phyloP scores from a whole-genome alignment of 2,797 vertebrate species.

The Melanotaenia boesemani region DNA sequence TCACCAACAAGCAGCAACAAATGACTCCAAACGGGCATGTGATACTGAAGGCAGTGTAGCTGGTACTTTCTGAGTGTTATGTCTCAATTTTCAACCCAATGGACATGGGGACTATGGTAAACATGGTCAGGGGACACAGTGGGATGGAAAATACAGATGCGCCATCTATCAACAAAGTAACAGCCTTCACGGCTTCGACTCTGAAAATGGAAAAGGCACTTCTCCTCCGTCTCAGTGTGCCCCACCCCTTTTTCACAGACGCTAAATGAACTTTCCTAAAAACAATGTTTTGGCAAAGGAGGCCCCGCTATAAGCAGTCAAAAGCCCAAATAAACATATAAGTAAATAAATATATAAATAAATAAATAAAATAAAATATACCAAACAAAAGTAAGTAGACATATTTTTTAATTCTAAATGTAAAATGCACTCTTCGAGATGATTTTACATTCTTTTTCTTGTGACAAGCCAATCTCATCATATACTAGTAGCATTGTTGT shows the following conservation, averaged over 20 bases:
- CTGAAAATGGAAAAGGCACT: slow-evolving; percentile 78
- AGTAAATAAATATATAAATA: not conserved
- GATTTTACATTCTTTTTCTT: slow-evolving; percentile 76
- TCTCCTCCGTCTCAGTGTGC: slow-evolving; percentile 68
- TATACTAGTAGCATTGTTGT: slow-evolving; percentile 52
- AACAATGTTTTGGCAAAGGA: slow-evolving; percentile 56
- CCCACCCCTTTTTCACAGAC: slow-evolving; percentile 48
- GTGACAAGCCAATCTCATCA: slow-evolving; percentile 54
- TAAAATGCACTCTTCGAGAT: slow-evolving; percentile 77
- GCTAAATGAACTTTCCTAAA: slow-evolving; percentile 48
- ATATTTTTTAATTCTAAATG: slow-evolving; percentile 71
- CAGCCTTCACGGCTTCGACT: slow-evolving; percentile 61
- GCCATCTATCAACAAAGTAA: slow-evolving; percentile 65
- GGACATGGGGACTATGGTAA: slow-evolving; percentile 73
- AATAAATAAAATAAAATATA: not conserved
- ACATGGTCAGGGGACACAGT: slow-evolving; percentile 50
- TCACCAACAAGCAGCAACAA: slow-evolving; percentile 78
- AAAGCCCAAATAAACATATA: slow-evolving; percentile 28
- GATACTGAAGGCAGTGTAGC: slow-evolving; percentile 88
- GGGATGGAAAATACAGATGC: slow-evolving; percentile 63
- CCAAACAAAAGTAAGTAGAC: slow-evolving; percentile 51
- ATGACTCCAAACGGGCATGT: slow-evolving; percentile 79
- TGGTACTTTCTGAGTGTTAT: slow-evolving; percentile 86
- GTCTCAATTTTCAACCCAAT: slow-evolving; percentile 82
- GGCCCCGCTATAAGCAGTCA: slow-evolving; percentile 47